Percentiles rank a stretch among this genome's conserved stretches.
Conservation (phyloP, 2,113 vertebrate species). For the Rana temporaria region DNA sequence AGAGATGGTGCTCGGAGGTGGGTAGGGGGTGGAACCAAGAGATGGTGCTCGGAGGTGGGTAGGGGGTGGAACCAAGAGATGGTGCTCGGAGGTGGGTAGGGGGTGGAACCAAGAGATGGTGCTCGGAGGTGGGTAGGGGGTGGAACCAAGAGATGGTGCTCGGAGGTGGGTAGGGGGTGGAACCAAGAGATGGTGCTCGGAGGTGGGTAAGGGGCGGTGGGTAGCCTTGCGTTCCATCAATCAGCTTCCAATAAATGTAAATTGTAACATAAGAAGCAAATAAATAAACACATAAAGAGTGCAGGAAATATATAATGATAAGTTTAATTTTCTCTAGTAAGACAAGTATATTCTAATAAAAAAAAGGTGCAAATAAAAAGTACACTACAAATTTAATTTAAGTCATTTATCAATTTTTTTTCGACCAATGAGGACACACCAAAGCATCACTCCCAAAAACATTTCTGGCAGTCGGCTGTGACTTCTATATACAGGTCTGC, state of each 20-base stretch:
- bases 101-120: too few relatives aligned
- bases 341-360: slow-evolving; percentile 79
- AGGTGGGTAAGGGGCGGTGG: too few relatives aligned
- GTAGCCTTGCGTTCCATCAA: neutral
- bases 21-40: too few relatives aligned
- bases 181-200: too few relatives aligned
- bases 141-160: too few relatives aligned
- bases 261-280: neutral
- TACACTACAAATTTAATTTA: slow-evolving; percentile 73
- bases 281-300: neutral
- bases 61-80: too few relatives aligned
- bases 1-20: too few relatives aligned
- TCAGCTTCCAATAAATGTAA: neutral
- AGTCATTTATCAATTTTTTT: slow-evolving; percentile 66
- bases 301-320: slow-evolving; percentile 74
- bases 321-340: slow-evolving; percentile 74
- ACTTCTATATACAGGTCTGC: too few relatives aligned
- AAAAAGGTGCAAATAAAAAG: slow-evolving; percentile 75
- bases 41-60: too few relatives aligned
- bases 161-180: too few relatives aligned
- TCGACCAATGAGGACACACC: slow-evolving; percentile 71
- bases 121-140: too few relatives aligned
- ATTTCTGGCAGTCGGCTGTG: neutral
- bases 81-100: too few relatives aligned
- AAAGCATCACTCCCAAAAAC: slow-evolving; percentile 60